These are phyloP conservation scores for Myotis davidii DNA, from an alignment of 2,113 vertebrate species.

Conservation along the genomic window DNA sequence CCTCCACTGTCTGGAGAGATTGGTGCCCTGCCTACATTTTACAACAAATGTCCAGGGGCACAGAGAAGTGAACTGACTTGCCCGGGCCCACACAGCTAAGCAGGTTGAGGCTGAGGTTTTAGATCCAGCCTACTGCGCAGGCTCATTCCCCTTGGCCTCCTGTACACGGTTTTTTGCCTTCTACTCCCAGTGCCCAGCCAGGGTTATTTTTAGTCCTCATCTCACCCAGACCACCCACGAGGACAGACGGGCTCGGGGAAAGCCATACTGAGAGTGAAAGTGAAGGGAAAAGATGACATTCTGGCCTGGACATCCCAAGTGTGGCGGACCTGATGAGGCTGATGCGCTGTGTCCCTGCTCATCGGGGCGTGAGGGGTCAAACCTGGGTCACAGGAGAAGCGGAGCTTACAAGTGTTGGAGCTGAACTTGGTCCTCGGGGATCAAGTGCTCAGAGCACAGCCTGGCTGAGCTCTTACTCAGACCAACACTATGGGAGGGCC, in stretches of 20 bases:
- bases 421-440: neutral
- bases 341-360: neutral
- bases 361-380: neutral
- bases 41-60: neutral
- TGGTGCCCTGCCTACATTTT: fast-evolving
- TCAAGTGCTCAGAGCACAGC: neutral
- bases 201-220: neutral
- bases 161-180: fast-evolving
- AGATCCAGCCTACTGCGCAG: neutral
- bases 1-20: neutral
- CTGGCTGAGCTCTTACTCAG: neutral
- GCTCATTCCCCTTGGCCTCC: neutral
- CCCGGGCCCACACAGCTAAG: neutral
- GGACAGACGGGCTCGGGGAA: neutral
- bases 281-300: neutral
- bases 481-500: neutral
- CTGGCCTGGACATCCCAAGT: neutral
- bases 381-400: neutral
- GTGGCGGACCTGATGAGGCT: fast-evolving
- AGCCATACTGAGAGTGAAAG: neutral
- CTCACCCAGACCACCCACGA: neutral
- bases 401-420: neutral
- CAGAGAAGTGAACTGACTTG: neutral
- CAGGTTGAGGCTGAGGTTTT: neutral
- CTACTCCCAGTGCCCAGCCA: neutral